Base-by-base conservation (phyloP, 2,797 vertebrate species). In the Margarornis squamiger region DNA sequence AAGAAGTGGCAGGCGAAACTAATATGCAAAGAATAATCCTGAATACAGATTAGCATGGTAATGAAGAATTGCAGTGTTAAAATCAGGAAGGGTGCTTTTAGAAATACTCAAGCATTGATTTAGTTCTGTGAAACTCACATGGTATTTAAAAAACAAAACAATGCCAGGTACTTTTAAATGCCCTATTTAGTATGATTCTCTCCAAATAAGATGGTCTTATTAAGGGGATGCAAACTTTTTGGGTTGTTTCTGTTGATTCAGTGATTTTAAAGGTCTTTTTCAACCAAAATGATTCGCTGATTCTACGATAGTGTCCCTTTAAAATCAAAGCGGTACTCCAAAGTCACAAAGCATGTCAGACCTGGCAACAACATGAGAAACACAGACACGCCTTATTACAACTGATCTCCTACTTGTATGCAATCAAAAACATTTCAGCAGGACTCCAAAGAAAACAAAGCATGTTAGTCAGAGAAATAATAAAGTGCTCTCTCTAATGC, bases 391-490 rank as follows among this genome's bases (percentile, higher is more conserved):
- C 88, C 96, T 85, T 95, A 43, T 61, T 86, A 48, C 83, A 93
- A 81, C 74, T 62, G 83, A 92, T 88, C 88, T 92, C 94, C 76
- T 63, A 46, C 86, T 84, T 82, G 52, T 65, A 24, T 61, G 86
- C 72, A 82, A 90, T 67, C 76, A 86, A 81, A 92, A 94, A 61
- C 34, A 82, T 82, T 84, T 86, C 86, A 82, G 29, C 74, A 67
- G 76, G 88, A 57, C 45, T 81, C 90, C 91, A 96, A 83, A 92
- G 90, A 78, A 91, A 88, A 76, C 88, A 92, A 84, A 86, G 61
- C 74, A 85, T 82, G 63, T 72, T 90, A 67, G 74, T 61, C 68
- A 92, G 86, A 94, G 80, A 76, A 95, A 94, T 92, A 96, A 95
- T 94, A 94, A 97, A 96, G 55, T 90, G 49, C 66, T 92, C 24